Evolutionary conservation across 1,140 invertebrate species (phyloP), one percentile per base, ranked within the genome.

Genomic region (Aphelenchoides besseyi): DNA sequence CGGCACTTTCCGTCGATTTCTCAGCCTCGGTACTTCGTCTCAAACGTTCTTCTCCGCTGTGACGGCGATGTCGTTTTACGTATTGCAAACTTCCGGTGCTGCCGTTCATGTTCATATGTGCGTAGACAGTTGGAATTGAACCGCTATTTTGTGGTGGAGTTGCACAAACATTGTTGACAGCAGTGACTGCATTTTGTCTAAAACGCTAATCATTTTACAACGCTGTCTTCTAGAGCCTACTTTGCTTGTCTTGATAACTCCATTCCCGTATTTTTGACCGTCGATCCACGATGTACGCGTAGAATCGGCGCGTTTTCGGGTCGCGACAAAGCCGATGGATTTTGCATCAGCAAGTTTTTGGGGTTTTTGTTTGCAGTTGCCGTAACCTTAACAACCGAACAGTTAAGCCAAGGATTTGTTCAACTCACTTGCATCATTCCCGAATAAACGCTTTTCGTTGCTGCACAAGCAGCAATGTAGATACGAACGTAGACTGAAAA

Each of bases 361-460:
- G 76, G 63, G 35, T 85, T 85, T 41, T 85, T 81, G 30, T 83
- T 83, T n/a, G 75, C 84, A 90, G 79, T 82, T 53, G 78, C 82
- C 23, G 83, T 81, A 3, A 84, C 83, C 75, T 80, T 29, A 30
- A 80, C 71, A 82, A 3, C 78, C 70, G 67, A 82, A 59, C 37
- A 64, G 36, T 61, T 61, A 32, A 76, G 63, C 72, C 16, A 71
- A 18, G 18, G 16, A 1, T 61, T 74, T n/a, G n/a, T 77, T 16
- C 64, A 89, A 87, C 93, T 94, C 16, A 93, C 94, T 37, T 93
- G 95, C 70, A 92, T 89, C 84, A 95, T 95, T 67, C 89, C 94
- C 89, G 86, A 82, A 68, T 86, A 80, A 28, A 95, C 92, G 32
- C 92, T 92, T 74, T 90, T 90, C 0, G 92, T 94, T 0, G 93